These are phyloP conservation scores for Chaetura pelagica DNA, from an alignment of 2,113 vertebrate genomes.

Conservation along the genomic window DNA sequence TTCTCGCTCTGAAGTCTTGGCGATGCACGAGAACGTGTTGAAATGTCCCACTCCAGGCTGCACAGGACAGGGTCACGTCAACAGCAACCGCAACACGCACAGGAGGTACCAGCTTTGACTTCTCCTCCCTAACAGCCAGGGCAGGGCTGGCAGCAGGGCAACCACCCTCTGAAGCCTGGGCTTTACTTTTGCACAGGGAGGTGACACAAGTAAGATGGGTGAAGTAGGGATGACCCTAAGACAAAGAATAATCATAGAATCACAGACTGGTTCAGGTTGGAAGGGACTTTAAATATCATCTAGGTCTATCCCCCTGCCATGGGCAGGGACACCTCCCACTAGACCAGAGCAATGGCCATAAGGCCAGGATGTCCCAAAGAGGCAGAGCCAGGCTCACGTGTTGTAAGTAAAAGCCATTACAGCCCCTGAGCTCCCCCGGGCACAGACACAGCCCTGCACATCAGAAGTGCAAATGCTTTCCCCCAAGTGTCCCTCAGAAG, in stretches of 20 bases:
- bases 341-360: too few species aligned
- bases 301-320: too few species aligned
- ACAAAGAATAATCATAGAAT: background rate
- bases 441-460: background rate
- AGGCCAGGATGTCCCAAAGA: background rate
- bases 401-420: background rate
- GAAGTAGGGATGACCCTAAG: background rate
- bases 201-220: too few species aligned
- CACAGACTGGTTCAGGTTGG: too few species aligned
- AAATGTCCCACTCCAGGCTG: slow-evolving; percentile 98
- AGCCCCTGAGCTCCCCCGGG: background rate
- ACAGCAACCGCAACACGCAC: slow-evolving; percentile 99
- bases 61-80: slow-evolving; percentile 97
- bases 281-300: too few species aligned
- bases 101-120: slow-evolving; percentile 84
- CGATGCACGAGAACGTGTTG: slow-evolving; percentile 98
- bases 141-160: background rate
- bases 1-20: slow-evolving; percentile 82
- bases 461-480: background rate
- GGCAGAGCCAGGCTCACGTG: background rate
- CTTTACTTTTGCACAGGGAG: background rate
- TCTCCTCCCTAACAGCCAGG: background rate
- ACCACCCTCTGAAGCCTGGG: background rate
- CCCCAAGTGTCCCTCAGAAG: background rate
- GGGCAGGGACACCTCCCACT: too few species aligned